Evolutionary conservation across 2,797 vertebrate species (phyloP).

Genomic region (Enteromius viviparus): DNA sequence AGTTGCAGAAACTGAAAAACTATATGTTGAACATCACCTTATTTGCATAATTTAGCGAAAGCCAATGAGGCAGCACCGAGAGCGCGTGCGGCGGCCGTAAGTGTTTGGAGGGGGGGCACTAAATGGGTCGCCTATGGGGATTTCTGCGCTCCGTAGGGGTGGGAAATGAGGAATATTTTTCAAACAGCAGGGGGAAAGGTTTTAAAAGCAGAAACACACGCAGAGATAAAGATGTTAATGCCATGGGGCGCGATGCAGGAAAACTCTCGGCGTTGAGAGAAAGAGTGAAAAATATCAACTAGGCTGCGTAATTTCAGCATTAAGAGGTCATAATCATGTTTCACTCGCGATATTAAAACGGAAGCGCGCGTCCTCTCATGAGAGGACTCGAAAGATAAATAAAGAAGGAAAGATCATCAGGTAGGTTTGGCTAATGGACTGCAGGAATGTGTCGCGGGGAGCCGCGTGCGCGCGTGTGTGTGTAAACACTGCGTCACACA

Average conservation of each 20-base stretch:
- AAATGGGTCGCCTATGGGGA: slow-evolving; percentile 99
- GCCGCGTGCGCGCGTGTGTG: not conserved
- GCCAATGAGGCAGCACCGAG: slow-evolving; percentile 99
- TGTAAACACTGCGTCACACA: slow-evolving; percentile 31
- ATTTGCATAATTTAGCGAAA: slow-evolving; percentile 99
- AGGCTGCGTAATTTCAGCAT: slow-evolving; percentile 98
- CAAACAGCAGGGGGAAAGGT: slow-evolving; percentile 99
- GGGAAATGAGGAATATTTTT: slow-evolving; percentile 99
- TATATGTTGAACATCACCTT: slow-evolving; percentile 98
- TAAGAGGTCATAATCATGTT: slow-evolving; percentile 99
- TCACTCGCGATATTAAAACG: slow-evolving; percentile 99
- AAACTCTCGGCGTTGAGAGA: slow-evolving; percentile 90
- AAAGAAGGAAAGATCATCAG: slow-evolving; percentile 78
- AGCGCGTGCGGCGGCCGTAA: slow-evolving; percentile 99
- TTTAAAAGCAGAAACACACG: slow-evolving; percentile 99
- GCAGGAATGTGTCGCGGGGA: slow-evolving; percentile 25
- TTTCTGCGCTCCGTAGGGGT: slow-evolving; percentile 99
- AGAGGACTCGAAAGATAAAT: slow-evolving; percentile 77
- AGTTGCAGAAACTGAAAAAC: slow-evolving; percentile 95
- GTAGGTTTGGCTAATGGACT: slow-evolving; percentile 60
- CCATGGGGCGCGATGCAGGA: slow-evolving; percentile 91
- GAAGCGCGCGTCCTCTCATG: slow-evolving; percentile 93
- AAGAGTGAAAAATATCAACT: slow-evolving; percentile 65
- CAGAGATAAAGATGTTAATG: slow-evolving; percentile 99
- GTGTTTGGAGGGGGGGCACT: slow-evolving; percentile 99